These are phyloP conservation scores for Oostethus manadensis DNA, from an alignment of 2,113 vertebrate species.

Conservation along the genomic window DNA sequence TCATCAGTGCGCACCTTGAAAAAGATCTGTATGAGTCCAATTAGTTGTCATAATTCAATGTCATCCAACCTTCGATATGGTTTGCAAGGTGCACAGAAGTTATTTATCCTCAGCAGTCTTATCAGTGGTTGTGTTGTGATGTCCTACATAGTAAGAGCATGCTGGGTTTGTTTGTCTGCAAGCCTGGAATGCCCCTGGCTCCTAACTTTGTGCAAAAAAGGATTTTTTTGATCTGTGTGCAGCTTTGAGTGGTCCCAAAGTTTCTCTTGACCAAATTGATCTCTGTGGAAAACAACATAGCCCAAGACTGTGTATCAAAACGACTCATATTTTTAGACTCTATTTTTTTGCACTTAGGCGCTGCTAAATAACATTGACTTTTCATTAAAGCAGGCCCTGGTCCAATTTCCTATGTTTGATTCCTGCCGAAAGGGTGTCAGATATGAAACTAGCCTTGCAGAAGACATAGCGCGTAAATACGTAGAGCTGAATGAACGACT, in stretches of 20 bases:
- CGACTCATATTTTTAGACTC: constrained; percentile 34
- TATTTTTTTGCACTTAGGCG: constrained; percentile 39
- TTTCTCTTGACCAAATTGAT: constrained; percentile 48
- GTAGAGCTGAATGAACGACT: too few relatives aligned
- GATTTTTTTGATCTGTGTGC: constrained; percentile 20
- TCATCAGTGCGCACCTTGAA: constrained; percentile 21
- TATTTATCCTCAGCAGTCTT: constrained; percentile 23
- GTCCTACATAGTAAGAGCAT: constrained; percentile 22
- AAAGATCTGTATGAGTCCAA: constrained; percentile 49
- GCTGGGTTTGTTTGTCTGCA: constrained; percentile 34
- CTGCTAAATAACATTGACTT: constrained; percentile 11
- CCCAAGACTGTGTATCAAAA: constrained; percentile 34
- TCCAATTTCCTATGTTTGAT: not conserved
- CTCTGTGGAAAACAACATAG: constrained; percentile 36
- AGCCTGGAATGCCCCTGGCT: constrained; percentile 15
- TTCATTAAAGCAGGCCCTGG: constrained; percentile 32
- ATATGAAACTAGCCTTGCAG: constrained; percentile 26
- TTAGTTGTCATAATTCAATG: constrained; percentile 37
- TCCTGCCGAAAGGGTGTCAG: constrained; percentile 10
- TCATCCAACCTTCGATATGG: constrained; percentile 47
- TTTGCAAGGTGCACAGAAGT: constrained; percentile 21
- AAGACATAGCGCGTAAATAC: too few relatives aligned
- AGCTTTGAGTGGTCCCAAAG: constrained; percentile 28
- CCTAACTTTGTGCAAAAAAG: constrained; percentile 22
- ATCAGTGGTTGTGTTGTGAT: constrained; percentile 5